Conservation (phyloP, 2,113 vertebrate species). For the Azemiops feae region DNA sequence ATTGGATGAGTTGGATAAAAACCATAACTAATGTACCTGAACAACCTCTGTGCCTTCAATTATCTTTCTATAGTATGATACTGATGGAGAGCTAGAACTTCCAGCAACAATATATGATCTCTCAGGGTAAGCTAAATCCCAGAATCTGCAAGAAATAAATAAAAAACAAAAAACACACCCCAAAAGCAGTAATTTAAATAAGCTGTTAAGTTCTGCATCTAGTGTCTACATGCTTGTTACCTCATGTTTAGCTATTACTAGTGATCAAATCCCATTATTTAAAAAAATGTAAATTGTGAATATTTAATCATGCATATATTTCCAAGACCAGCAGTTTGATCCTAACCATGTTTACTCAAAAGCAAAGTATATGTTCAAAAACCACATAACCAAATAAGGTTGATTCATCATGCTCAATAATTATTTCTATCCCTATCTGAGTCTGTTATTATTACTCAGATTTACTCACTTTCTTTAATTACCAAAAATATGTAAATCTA, state of each 20-base stretch:
- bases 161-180: not conserved
- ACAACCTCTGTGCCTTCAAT: constrained; percentile 97
- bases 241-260: not conserved
- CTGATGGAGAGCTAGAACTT: constrained; percentile 82
- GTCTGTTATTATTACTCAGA: not conserved
- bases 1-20: not conserved
- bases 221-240: not conserved
- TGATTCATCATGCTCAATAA: not conserved
- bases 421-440: not conserved
- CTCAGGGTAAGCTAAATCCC: constrained; percentile 96
- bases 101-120: constrained; percentile 92
- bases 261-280: not conserved
- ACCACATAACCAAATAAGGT: not conserved
- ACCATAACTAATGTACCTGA: constrained; percentile 76
- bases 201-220: not conserved
- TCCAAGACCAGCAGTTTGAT: not conserved
- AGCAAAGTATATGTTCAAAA: not conserved
- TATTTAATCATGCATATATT: not conserved
- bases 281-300: not conserved
- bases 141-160: constrained; percentile 78
- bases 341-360: not conserved
- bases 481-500: not conserved
- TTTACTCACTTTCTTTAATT: not conserved
- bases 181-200: not conserved
- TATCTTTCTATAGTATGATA: constrained; percentile 96